These are phyloP conservation scores for Ploceus nigricollis DNA, from an alignment of 2,113 vertebrate genomes.

Conservation along the genomic window DNA sequence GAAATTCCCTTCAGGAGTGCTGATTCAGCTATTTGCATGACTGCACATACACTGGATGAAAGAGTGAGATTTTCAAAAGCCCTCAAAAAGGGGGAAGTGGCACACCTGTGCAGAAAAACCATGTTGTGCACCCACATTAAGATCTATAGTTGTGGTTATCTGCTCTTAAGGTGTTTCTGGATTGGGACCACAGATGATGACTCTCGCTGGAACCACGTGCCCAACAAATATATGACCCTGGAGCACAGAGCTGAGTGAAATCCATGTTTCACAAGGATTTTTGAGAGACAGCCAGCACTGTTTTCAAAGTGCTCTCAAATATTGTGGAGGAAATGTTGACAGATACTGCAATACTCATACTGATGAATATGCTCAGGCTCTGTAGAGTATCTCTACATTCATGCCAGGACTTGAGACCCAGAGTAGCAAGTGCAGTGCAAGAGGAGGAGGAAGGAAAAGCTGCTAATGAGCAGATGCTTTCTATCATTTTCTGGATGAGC, in stretches of 20 bases:
- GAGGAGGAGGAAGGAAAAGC: neutral
- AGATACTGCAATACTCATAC: neutral
- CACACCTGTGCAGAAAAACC: neutral
- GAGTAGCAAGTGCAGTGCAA: neutral
- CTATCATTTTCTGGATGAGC: neutral
- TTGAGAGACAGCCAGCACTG: neutral
- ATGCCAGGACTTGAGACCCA: neutral
- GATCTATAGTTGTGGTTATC: neutral
- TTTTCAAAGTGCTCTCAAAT: neutral
- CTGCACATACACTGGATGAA: neutral
- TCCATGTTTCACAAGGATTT: neutral
- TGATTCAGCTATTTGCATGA: neutral
- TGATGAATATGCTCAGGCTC: neutral
- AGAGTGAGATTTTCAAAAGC: neutral
- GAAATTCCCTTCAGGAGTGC: neutral
- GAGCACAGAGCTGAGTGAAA: neutral
- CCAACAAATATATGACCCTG: neutral
- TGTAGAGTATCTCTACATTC: neutral
- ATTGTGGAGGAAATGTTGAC: neutral
- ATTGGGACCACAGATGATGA: neutral
- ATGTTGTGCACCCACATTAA: neutral
- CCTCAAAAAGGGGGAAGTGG: neutral
- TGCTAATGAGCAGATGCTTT: neutral
- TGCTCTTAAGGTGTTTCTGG: neutral
- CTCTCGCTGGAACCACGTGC: rapidly evolving